Evolutionary conservation across 2,113 vertebrate genomes (phyloP), one percentile per base, ranked within the genome.

Genomic region (Irena cyanogastra): DNA sequence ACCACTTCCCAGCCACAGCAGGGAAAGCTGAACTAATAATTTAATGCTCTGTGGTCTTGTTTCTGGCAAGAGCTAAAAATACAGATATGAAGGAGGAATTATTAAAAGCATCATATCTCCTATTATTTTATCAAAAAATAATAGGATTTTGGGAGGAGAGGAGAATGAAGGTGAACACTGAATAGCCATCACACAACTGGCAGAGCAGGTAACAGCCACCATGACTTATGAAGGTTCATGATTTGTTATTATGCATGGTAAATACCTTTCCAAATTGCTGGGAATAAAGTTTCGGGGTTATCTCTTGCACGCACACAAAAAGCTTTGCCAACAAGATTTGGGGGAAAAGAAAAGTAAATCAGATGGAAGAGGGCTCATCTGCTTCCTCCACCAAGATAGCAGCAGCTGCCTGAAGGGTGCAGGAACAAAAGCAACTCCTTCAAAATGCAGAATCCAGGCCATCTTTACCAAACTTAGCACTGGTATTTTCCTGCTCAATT

Each of bases 91-190:
- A 78, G 94, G 88, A 96, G 83, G 92, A 94, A 96, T 94, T 83
- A 97, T 94, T 96, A 92, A 97, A 94, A 90, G 97, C 70, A 95
- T 90, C 71, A 49, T 91, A 89, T 95, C 85, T 93, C 87, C 95
- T 98, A 97, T 97, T 98, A 97, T 97, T 98, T 98, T 83, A 68
- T 93, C 63, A 83, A 97, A 97, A 97, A 97, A 97, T 95, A 97
- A 97, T 96, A 97, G 95, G 91, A 88, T 53, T 94, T 91, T 50
- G 93, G 95, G 77, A 97, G 95, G 95, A 97, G 78, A 96, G 91
- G 84, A 97, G 96, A 97, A 97, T 96, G 96, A 97, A 98, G 96
- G 95, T 96, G 88, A 97, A 96, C 78, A 97, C 89, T 95, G 87
- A 94, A 92, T 85, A 98, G 97, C 87, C 94, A 97, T 93, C 86